Evolutionary conservation across 2,888 invertebrate genomes (phyloP), one percentile per base, ranked within the genome.

Genomic region (Gastrophysa polygoni): DNA sequence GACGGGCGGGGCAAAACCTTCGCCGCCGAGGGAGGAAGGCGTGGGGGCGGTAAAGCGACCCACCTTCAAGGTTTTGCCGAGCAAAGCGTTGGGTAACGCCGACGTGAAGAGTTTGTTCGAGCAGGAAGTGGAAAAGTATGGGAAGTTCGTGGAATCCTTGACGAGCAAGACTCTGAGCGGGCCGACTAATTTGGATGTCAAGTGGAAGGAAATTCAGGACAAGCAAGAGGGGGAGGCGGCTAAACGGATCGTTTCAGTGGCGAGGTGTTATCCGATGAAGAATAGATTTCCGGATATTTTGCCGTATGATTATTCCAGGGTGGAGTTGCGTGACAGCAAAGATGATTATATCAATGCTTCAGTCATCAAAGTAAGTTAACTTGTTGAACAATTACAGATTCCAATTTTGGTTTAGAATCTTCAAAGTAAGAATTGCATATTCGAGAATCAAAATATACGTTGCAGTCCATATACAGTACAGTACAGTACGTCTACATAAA

Each of bases 271-370:
- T 77, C 90, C 92, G 0, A 87, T 88, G 75, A 93, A 94, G 72
- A 96, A 95, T 82, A 86, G 94, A 57, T 90, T 88, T 62, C 87
- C 90, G 0, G 94, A 93, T 79, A 91, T 94, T 65, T 87, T 95
- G 79, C 95, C 96, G 16, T 97, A 89, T 80, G 96, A 97, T 80
- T 89, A 91, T 76, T 91, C 91, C 0, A 85, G 95, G 71, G 91
- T 97, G 5, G 88, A 88, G 61, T 82, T 96, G 28, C 87, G 88
- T 52, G 87, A 88, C 8, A 85, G 90, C 10, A 89, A 90, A n/a
- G 91, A 95, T 78, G 93, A 93, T 74, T 97, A 96, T 75, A 93
- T 97, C 61, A 97, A 97, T 81, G 96, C 96, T 2, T 95, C 95
- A 0, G 89, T 89, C 79, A 86, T 95, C 52, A 91, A 89, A 85